phyloP scores from a whole-genome alignment of 2,797 vertebrate species.

The Channa striata region DNA sequence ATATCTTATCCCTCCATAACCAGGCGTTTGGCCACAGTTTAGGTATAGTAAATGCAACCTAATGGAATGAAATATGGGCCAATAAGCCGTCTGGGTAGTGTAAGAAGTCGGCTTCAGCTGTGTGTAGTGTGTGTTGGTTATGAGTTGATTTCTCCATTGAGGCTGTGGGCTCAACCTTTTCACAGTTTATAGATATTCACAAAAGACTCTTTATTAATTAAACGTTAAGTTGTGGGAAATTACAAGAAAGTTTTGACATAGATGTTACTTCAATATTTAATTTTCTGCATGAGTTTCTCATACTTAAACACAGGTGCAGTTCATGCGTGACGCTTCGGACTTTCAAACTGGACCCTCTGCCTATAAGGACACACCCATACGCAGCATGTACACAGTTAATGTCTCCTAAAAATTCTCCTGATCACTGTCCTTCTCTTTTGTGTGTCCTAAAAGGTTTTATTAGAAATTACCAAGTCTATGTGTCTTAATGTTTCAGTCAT shows the following conservation, averaged over 20 bases:
- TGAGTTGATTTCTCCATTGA: slow-evolving; percentile 38
- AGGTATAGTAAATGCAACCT: background rate
- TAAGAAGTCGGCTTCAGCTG: background rate
- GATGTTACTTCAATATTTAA: slow-evolving; percentile 20
- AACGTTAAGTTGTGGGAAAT: slow-evolving; percentile 21
- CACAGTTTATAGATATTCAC: slow-evolving; percentile 57
- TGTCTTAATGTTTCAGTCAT: background rate
- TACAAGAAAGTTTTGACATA: slow-evolving; percentile 27
- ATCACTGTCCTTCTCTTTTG: slow-evolving; percentile 18
- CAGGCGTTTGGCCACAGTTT: background rate
- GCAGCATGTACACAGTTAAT: slow-evolving; percentile 4
- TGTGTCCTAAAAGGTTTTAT: slow-evolving; percentile 6
- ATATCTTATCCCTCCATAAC: background rate
- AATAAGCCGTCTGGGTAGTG: background rate
- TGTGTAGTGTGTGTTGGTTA: slow-evolving; percentile 13
- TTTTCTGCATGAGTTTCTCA: slow-evolving; percentile 13
- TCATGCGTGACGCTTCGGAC: slow-evolving; percentile 28
- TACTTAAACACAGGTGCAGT: slow-evolving; percentile 29
- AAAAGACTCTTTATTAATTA: slow-evolving; percentile 29
- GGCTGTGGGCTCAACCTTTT: slow-evolving; percentile 22
- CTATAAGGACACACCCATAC: background rate
- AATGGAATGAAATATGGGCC: background rate
- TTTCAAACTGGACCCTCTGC: slow-evolving; percentile 10
- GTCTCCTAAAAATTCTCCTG: slow-evolving; percentile 8
- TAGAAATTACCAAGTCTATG: slow-evolving; percentile 18